Evolutionary conservation across 2,888 invertebrate species (phyloP), one percentile per base, ranked within the genome.

Genomic region (Brenthis ino): DNA sequence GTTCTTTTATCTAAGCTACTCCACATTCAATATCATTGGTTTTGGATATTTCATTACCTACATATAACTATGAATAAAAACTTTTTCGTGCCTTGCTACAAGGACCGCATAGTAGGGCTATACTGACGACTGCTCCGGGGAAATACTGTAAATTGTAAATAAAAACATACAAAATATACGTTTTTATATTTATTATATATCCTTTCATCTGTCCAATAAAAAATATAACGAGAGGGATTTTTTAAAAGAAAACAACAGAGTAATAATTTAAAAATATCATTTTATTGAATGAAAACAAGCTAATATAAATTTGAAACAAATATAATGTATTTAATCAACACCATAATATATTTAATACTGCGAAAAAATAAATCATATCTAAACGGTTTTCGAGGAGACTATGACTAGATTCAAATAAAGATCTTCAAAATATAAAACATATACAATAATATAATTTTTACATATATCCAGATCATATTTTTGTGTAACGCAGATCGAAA

Each of bases 91-190:
- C 77, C 78, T 79, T 79, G 78, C 72, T 68, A 72, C 69, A 74
- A 75, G 73, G 76, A 71, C 72, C 70, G 77, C 76, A 75, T 74
- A 68, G 64, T 69, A 75, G 72, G 66, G 80, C 84, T 82, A 82
- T 82, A 79, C 73, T 81, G 82, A 4, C 5, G 28, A 82, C 84
- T 82, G 83, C 85, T 89, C 87, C 82, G 81, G 80, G 78, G 86
- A 87, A 84, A 84, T 86, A 82, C 77, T 79, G 82, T 85, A 87
- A 86, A 85, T 84, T 90, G 91, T 91, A 91, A 91, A 90, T 90
- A 91, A 86, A 88, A 78, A 69, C 61, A 55, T 68, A 64, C 57
- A 65, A 69, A 72, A 68, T 47, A 16, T 63, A 51, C 28, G 12
- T n/a, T 6, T 24, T 24, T 51, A 16, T 68, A 58, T 53, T 57